A percentile compares a stretch with the other conserved stretches of the same genome.
phyloP scores from a whole-genome alignment of 2,888 invertebrate genomes.

The Helobdella robusta region DNA sequence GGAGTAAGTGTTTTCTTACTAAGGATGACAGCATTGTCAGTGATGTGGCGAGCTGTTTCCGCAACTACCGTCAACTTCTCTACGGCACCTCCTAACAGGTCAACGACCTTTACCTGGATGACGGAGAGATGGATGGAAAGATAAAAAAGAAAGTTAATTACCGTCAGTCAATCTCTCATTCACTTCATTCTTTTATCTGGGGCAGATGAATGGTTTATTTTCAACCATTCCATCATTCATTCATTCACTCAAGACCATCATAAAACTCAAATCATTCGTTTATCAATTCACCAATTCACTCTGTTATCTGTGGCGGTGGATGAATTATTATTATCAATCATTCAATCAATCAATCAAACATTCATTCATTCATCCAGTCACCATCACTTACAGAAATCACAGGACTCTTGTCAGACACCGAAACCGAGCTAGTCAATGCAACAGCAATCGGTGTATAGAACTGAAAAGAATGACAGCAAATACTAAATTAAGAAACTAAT shows the following conservation, averaged over 20 bases:
- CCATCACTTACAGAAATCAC: slow-evolving; percentile 52
- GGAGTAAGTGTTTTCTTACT: slow-evolving; percentile 56
- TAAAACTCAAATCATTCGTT: too few species aligned
- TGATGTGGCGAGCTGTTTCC: slow-evolving; percentile 64
- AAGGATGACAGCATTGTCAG: slow-evolving; percentile 66
- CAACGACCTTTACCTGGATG: slow-evolving; percentile 47
- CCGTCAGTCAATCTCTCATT: neutral
- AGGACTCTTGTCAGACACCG: slow-evolving; percentile 67
- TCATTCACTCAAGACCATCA: too few species aligned
- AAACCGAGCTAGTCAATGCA: slow-evolving; percentile 66
- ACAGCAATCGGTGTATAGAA: slow-evolving; percentile 73
- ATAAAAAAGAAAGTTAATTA: slow-evolving; percentile 42
- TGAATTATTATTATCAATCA: too few species aligned
- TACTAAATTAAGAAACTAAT: too few species aligned
- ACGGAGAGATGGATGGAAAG: too few species aligned
- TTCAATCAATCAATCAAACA: neutral
- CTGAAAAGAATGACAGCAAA: slow-evolving; percentile 46
- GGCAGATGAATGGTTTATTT: too few species aligned
- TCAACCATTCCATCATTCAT: too few species aligned
- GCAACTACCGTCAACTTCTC: slow-evolving; percentile 61
- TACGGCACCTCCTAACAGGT: slow-evolving; percentile 55
- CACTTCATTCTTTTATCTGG: too few species aligned
- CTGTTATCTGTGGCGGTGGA: too few species aligned
- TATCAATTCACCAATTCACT: too few species aligned
- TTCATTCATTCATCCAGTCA: neutral